Percentiles rank a stretch among this genome's conserved stretches.
Evolutionary conservation across 2,113 vertebrate genomes (phyloP).

Genomic region (Megalops atlanticus): DNA sequence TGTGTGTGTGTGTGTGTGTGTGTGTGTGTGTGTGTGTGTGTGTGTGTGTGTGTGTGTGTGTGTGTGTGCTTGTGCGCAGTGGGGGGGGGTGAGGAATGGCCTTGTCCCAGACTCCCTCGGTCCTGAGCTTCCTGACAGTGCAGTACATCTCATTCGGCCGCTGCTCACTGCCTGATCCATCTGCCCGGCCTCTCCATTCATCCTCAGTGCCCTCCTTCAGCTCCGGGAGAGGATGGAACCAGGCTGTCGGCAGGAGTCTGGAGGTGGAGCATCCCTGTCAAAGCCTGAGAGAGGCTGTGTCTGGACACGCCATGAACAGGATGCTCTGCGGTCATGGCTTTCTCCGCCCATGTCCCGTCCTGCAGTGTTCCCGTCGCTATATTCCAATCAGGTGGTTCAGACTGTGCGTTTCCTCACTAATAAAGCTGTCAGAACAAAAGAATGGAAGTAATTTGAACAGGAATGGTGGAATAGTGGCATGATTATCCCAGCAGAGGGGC

Average conservation of each 20-base stretch:
- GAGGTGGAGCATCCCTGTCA: slow-evolving; percentile 51
- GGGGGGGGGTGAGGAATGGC: not conserved
- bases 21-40: too few species aligned
- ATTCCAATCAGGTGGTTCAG: too few species aligned
- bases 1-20: too few species aligned
- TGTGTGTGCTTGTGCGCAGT: not conserved
- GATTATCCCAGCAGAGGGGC: too few species aligned
- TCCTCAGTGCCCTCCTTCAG: slow-evolving; percentile 49
- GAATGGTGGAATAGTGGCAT: too few species aligned
- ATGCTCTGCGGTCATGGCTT: not conserved
- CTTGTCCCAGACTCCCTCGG: slow-evolving; percentile 14
- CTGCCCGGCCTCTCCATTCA: slow-evolving; percentile 46
- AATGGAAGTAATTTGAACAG: too few species aligned
- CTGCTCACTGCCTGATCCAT: slow-evolving; percentile 43
- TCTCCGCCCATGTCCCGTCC: too few species aligned
- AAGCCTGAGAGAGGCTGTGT: too few species aligned
- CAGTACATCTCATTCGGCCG: slow-evolving; percentile 39
- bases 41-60: not conserved
- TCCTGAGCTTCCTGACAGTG: slow-evolving; percentile 14
- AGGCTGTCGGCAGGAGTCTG: slow-evolving; percentile 42
- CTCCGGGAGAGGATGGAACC: slow-evolving; percentile 38
- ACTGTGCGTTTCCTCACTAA: too few species aligned
- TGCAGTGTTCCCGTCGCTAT: too few species aligned
- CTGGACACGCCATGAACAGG: too few species aligned
- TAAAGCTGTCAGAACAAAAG: too few species aligned